Evolutionary conservation across 2,797 vertebrate genomes (phyloP).

Genomic region (Dicrostonyx torquatus): DNA sequence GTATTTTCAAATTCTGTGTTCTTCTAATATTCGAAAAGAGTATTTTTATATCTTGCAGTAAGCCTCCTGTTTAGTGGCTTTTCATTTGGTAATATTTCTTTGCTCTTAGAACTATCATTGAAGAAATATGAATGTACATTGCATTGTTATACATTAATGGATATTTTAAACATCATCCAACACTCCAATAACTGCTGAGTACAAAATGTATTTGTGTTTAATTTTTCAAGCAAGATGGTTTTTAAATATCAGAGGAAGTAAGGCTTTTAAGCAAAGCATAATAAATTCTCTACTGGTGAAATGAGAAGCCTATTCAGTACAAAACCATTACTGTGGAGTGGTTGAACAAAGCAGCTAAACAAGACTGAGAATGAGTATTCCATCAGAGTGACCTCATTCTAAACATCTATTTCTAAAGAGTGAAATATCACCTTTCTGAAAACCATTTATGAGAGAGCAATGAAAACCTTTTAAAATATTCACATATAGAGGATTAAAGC

Average conservation of each 20-base stretch:
- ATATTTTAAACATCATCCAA: neutral
- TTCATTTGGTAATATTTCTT: neutral
- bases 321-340: neutral
- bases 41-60: neutral
- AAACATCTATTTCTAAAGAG: constrained; percentile 11
- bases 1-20: neutral
- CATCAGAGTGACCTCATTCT: neutral
- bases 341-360: constrained; percentile 53
- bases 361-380: neutral
- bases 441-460: constrained; percentile 2
- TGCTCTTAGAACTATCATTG: constrained; percentile 13
- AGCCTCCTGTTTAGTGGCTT: neutral
- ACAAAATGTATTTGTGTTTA: constrained; percentile 48
- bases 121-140: neutral
- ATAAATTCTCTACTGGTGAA: constrained; percentile 52
- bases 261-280: constrained; percentile 44
- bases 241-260: neutral
- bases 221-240: constrained; percentile 55
- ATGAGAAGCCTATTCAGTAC: constrained; percentile 47
- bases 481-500: constrained; percentile 6
- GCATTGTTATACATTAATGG: neutral
- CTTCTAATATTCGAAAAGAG: neutral
- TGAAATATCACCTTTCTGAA: constrained; percentile 31
- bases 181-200: constrained; percentile 63
- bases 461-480: neutral